Percentiles rank a stretch among this genome's conserved stretches.
Conservation (phyloP, 2,888 invertebrate genomes). For the Troglohyphantes excavatus region DNA sequence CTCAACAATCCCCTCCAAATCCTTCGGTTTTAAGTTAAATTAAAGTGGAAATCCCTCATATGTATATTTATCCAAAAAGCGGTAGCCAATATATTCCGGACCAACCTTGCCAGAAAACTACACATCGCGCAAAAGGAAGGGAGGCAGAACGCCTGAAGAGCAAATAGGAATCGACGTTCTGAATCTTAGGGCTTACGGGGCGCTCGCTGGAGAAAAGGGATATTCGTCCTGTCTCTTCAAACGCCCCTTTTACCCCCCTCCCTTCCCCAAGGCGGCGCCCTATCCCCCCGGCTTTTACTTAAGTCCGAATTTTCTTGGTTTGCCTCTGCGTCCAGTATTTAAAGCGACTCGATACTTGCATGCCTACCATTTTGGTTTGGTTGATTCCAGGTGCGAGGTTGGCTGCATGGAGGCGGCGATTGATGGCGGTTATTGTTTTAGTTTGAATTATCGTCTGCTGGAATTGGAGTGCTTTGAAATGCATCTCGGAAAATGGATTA, state of each 20-base stretch:
- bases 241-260: slow-evolving; percentile 53
- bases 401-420: neutral
- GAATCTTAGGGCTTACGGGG: slow-evolving; percentile 75
- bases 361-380: slow-evolving; percentile 70
- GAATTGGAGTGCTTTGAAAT: neutral
- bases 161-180: slow-evolving; percentile 77
- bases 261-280: slow-evolving; percentile 7
- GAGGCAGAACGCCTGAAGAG: slow-evolving; percentile 61
- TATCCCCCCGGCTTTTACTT: slow-evolving; percentile 65
- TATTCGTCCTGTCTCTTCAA: slow-evolving; percentile 68
- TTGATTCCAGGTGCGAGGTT: slow-evolving; percentile 55
- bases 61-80: slow-evolving; percentile 78
- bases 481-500: neutral
- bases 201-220: slow-evolving; percentile 65
- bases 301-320: slow-evolving; percentile 78
- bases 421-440: slow-evolving; percentile 15
- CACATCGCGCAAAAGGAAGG: slow-evolving; percentile 36
- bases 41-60: slow-evolving; percentile 78
- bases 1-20: slow-evolving; percentile 49
- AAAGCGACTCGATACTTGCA: slow-evolving; percentile 74
- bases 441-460: neutral
- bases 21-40: slow-evolving; percentile 77
- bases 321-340: slow-evolving; percentile 74
- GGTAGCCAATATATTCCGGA: slow-evolving; percentile 75
- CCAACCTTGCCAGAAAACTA: slow-evolving; percentile 38